Evolutionary conservation across 2,113 vertebrate species (phyloP), one percentile per base, ranked within the genome.

Genomic region (Pterocles gutturalis): DNA sequence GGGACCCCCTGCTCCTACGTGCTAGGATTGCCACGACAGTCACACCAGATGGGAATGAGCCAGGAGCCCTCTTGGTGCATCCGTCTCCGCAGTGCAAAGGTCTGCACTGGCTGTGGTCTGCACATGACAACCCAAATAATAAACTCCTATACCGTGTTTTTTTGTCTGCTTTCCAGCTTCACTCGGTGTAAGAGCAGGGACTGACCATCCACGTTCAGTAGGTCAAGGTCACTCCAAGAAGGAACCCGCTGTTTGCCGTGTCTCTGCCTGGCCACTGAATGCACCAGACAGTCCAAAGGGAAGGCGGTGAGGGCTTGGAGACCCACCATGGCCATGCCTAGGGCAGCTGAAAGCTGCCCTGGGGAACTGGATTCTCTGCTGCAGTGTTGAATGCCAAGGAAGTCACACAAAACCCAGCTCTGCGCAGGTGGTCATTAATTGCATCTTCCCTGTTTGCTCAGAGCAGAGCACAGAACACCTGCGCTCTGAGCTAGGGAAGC

Each of bases 141-240:
- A 76, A 83, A 89, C 20, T 17, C 28, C 22, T 1, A 36, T 14
- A 17, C 5, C 33, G 11, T 11, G 21, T 0, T 1, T 21, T 70
- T 80, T 43, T 83, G 25, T 49, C 41, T 48, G 12, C 43, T 51
- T 19, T n/a, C 13, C 61, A 84, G 55, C 34, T n/a, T 83, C 46
- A 22, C 9, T 67, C 48, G 31, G 5, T 3, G 3, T 17, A 87
- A 91, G 8, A 79, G 53, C 46, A 70, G 13, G n/a, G 55, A 73
- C 28, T 38, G 20, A 41, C 16, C 43, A 11, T 33, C 38, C 29
- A 13, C 10, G 5, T 15, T n/a, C 72, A 64, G 29, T 5, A 12
- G 82, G n/a, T 25, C 83, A 91, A 96, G 89, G 94, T 94, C 91
- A 93, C 18, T 43, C 4, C 8, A 67, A 60, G 89, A 79, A 92